Conservation (phyloP, 1,140 invertebrate genomes). For the Aplysia californica region DNA sequence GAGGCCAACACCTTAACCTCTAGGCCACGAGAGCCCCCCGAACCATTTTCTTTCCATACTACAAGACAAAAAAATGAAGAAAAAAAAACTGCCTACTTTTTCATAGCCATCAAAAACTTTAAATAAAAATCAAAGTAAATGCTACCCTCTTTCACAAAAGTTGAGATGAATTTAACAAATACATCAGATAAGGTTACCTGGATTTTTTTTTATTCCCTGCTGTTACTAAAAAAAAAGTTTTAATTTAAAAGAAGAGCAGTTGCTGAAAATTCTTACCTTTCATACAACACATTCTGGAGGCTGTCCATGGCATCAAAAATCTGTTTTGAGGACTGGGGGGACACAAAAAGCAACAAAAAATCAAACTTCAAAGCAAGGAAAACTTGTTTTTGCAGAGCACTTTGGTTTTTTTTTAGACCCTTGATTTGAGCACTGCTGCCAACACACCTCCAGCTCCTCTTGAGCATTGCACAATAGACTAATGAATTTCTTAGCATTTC, state of each 20-base stretch:
- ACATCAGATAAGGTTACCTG: conserved; percentile 41
- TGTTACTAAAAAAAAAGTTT: conserved; percentile 53
- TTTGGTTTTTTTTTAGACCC: background rate
- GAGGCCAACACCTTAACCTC: no score
- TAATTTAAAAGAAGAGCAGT: conserved; percentile 28
- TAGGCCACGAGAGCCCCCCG: no score
- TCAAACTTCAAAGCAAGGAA: background rate
- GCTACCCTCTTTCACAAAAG: no score
- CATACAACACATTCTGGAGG: conserved; percentile 58
- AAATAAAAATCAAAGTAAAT: no score
- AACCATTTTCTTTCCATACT: no score
- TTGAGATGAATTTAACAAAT: no score
- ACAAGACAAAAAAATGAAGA: no score
- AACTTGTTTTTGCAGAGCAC: background rate
- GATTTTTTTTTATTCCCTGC: conserved; percentile 51
- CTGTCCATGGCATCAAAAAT: conserved; percentile 46
- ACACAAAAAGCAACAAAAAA: conserved; percentile 29
- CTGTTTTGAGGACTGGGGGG: conserved; percentile 42
- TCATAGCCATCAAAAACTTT: no score
- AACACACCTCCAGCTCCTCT: no score
- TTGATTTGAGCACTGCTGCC: background rate
- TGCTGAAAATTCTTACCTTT: conserved; percentile 45
- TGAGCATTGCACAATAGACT: no score
- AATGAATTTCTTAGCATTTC: background rate
- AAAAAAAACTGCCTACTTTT: no score